phyloP scores from a whole-genome alignment of 1,140 invertebrate species.

The Lysiphlebus fabarum region DNA sequence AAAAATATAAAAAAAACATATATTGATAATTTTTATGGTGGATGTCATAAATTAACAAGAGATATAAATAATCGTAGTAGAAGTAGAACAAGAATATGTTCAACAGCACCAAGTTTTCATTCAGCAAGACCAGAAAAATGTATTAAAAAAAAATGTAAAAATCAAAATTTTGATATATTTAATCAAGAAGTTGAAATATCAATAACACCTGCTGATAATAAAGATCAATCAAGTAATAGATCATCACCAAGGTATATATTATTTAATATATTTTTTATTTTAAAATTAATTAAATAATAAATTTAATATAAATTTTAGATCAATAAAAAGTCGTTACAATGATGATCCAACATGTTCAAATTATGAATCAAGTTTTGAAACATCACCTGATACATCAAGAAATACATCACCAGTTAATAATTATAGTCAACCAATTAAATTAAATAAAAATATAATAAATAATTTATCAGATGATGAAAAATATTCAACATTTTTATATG shows the following conservation, averaged over 20 bases:
- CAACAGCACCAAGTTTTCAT: slow-evolving; percentile 9
- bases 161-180: too few species aligned
- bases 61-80: not conserved
- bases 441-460: not conserved
- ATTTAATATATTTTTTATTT: too few species aligned
- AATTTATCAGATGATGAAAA: slow-evolving; percentile 41
- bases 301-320: too few species aligned
- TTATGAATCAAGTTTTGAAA: slow-evolving; percentile 28
- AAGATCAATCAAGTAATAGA: slow-evolving; percentile 10
- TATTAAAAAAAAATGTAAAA: not conserved
- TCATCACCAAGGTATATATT: slow-evolving; percentile 19
- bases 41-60: not conserved
- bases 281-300: too few species aligned
- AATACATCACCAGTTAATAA: slow-evolving; percentile 1
- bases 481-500: slow-evolving; percentile 55
- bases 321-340: not conserved
- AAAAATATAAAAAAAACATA: not conserved
- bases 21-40: not conserved
- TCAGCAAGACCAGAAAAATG: not conserved
- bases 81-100: not conserved
- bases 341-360: slow-evolving; percentile 6
- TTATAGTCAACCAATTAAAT: not conserved
- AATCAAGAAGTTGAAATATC: not conserved
- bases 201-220: not conserved
- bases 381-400: slow-evolving; percentile 4